phyloP scores from a whole-genome alignment of 2,888 invertebrate species.

The Drepana falcataria region DNA sequence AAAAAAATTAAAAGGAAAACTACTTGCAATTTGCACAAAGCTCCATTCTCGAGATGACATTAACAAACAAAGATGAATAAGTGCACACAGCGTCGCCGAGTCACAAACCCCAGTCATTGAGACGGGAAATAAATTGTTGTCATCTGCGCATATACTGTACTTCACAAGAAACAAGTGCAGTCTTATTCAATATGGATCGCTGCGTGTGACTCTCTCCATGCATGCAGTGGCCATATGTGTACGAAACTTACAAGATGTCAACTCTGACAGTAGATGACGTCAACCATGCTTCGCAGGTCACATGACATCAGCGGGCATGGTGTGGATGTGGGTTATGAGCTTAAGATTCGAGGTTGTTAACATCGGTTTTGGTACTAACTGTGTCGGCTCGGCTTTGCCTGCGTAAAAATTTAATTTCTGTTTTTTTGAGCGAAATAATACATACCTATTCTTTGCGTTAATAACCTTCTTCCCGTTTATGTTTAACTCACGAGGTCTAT shows the following conservation, averaged over 20 bases:
- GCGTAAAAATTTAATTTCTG: too few relatives aligned
- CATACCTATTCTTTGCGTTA: too few relatives aligned
- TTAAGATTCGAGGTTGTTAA: conserved; percentile 8
- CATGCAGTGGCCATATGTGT: neutral
- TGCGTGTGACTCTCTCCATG: conserved; percentile 10
- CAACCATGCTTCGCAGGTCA: conserved; percentile 6
- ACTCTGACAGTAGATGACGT: conserved; percentile 9
- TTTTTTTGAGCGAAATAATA: too few relatives aligned
- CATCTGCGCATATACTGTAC: conserved; percentile 36
- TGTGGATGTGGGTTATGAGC: neutral
- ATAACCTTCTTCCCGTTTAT: too few relatives aligned
- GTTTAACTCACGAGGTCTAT: too few relatives aligned
- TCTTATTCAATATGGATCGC: conserved; percentile 24
- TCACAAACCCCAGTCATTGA: conserved; percentile 35
- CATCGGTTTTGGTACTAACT: conserved; percentile 14
- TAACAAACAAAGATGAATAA: conserved; percentile 24
- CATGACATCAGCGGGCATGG: conserved; percentile 18
- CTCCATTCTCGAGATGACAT: conserved; percentile 5
- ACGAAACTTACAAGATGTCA: neutral
- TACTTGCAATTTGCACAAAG: neutral
- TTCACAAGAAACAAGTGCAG: conserved; percentile 11
- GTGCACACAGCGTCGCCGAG: conserved; percentile 23
- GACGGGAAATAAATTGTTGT: conserved; percentile 53
- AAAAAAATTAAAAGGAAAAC: too few relatives aligned
- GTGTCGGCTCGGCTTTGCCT: too few relatives aligned